Evolutionary conservation across 1,140 invertebrate genomes (phyloP).

Genomic region (Ceratosolen solmsi): DNA sequence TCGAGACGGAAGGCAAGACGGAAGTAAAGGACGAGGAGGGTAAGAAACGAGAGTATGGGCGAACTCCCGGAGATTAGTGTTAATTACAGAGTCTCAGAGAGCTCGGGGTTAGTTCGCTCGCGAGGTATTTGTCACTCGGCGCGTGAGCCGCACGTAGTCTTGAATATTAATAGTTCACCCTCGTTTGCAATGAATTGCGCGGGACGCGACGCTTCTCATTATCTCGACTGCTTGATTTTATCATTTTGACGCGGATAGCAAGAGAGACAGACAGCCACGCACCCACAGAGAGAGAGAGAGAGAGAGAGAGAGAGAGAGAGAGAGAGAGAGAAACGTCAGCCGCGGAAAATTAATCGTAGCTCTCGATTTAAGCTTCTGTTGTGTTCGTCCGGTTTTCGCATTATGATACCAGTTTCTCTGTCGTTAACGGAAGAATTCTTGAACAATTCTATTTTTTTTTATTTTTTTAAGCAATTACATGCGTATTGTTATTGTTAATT

Average conservation of each 20-base stretch:
- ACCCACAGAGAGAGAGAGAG: too few species aligned
- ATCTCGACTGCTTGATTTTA: conserved; percentile 69
- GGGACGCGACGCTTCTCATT: conserved; percentile 67
- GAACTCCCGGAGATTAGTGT: conserved; percentile 67
- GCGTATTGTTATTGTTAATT: too few species aligned
- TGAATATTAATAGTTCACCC: conserved; percentile 72
- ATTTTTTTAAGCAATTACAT: too few species aligned
- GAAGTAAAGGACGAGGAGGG: not conserved
- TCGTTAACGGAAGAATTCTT: too few species aligned
- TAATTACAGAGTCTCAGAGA: conserved; percentile 70
- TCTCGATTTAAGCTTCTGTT: conserved; percentile 29
- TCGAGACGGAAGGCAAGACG: not conserved
- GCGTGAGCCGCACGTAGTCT: conserved; percentile 57
- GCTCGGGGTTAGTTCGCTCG: conserved; percentile 42
- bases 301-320: too few species aligned
- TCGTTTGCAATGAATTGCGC: conserved; percentile 64
- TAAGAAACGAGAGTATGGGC: too few species aligned
- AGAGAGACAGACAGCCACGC: too few species aligned
- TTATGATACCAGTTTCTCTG: too few species aligned
- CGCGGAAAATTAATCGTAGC: conserved; percentile 44
- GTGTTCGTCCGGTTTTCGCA: not conserved
- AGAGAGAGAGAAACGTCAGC: not conserved
- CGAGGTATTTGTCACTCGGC: conserved; percentile 71
- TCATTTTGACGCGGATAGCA: conserved; percentile 55
- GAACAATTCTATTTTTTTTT: too few species aligned